Evolutionary conservation across 2,797 vertebrate genomes (phyloP), one percentile per base, ranked within the genome.

Genomic region (Melanogrammus aeglefinus): DNA sequence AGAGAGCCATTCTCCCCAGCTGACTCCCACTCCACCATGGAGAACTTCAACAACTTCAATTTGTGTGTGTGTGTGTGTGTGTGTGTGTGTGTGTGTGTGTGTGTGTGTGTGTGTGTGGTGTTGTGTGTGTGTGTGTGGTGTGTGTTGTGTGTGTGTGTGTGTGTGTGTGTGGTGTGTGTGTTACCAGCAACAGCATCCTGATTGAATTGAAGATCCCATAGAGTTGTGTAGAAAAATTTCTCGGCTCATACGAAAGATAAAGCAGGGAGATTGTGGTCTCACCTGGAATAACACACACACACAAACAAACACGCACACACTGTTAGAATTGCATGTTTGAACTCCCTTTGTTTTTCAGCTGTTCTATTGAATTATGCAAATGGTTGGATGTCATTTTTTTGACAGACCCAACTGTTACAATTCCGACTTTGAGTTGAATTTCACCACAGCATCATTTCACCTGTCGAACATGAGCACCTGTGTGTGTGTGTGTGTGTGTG

Each of bases 131-230:
- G 0, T 73, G 85, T 89, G 57, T 63, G n/a, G 57, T 24, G 57
- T 24, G 57, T 63, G 57, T 63, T n/a, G 69, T 74, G 72, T 6
- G 35, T 39, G 71, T 31, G 72, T 66, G 72, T 29, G 41, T 4
- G 21, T 74, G 77, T 36, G 0, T 73, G 85, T 89, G 57, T 63
- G 57, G 57, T 24, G 57, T 24, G 57, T 63, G 57, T 63, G 24
- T 89, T 91, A 93, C 92, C 78, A 87, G 85, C 74, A 92, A 78
- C 21, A 92, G 80, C 91, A 92, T 92, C 85, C 77, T 88, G 69
- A 75, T 80, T 70, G 88, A 84, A 76, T 83, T 88, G 85, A 88
- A 92, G 75, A 88, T 81, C 38, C 92, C 91, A 75, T 86, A 93
- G 74, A 91, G 83, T 76, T 85, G 86, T 77, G 79, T 86, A 76